Base-by-base conservation (phyloP, 2,113 vertebrate species). In the Limanda limanda region DNA sequence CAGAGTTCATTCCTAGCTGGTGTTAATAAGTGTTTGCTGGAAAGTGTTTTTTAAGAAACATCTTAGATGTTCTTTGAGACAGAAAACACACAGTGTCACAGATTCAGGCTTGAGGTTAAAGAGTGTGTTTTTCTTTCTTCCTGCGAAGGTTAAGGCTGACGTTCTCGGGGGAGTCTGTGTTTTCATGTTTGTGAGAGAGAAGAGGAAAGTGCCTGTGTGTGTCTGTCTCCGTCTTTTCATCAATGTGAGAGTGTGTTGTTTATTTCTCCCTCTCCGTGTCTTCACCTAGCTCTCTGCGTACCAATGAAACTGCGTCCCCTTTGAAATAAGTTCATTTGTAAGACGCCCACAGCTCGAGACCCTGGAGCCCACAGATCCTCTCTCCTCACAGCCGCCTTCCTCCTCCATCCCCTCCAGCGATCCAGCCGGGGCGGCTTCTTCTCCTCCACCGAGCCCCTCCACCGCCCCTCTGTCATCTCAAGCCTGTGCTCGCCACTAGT, bases 271-370 rank as follows among this genome's bases (percentile, higher is more conserved):
- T 71, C 64, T 62, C 51, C n/a, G 60, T 68, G 61, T 70, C 51
- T 74, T 72, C 61, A 69, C 70, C 48, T 37, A 24, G 20, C 74
- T 68, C 66, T 65, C 58, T 74, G 68, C 21, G 12, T 77, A 71
- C 65, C 85, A 68, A 15, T 74, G 66, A 70, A 85, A 71, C 70
- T 27, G 20, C 23, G 24, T n/a, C 59, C 31, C 67, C 52, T 87
- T 76, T 84, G 58, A 86, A 80, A 81, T 57, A 76, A 60, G 25
- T 71, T 78, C 9, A 78, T 74, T 76, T 87, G 62, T 70, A 78
- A 77, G 80, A 72, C 5, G 17, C 75, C 71, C 64, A 52, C 57
- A 67, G 72, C 70, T 64, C 10, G 37, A 74, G 20, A 68, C 60
- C 60, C 59, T 35, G 62, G 76, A 86, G 60, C 23, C 51, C n/a